These are phyloP conservation scores for Myanophis thanlyinensis DNA, from an alignment of 2,113 vertebrate species.

Conservation along the genomic window DNA sequence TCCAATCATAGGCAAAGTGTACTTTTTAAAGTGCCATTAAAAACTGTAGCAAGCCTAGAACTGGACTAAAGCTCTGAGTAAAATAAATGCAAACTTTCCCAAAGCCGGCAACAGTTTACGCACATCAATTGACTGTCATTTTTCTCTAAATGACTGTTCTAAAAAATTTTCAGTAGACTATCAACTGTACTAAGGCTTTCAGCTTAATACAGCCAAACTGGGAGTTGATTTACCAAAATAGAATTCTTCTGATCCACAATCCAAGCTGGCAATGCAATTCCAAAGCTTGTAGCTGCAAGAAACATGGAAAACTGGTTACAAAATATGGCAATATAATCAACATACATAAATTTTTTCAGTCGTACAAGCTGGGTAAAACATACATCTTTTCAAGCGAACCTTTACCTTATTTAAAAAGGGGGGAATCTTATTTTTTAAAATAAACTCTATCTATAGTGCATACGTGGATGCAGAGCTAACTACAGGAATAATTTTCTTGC, in stretches of 20 bases:
- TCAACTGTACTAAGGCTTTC: neutral
- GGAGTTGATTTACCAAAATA: conserved; percentile 82
- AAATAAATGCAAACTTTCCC: neutral
- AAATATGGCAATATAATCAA: neutral
- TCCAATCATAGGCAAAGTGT: neutral
- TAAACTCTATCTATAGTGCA: neutral
- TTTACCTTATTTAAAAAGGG: neutral
- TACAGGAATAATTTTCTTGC: neutral
- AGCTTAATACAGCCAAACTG: neutral
- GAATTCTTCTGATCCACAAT: conserved; percentile 99
- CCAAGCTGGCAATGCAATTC: conserved; percentile 97
- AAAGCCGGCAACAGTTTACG: neutral
- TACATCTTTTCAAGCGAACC: neutral
- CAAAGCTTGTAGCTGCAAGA: conserved; percentile 89
- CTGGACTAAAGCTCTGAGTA: neutral
- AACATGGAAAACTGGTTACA: conserved; percentile 24
- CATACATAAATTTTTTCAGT: neutral
- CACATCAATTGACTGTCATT: neutral
- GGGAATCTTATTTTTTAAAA: neutral
- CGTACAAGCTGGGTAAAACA: neutral
- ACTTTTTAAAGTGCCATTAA: neutral
- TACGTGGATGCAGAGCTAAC: neutral
- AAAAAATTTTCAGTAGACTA: neutral
- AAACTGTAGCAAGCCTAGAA: neutral
- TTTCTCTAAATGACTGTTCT: neutral